Base-by-base conservation (phyloP, 1,140 invertebrate genomes). In the Cryptotermes secundus region DNA sequence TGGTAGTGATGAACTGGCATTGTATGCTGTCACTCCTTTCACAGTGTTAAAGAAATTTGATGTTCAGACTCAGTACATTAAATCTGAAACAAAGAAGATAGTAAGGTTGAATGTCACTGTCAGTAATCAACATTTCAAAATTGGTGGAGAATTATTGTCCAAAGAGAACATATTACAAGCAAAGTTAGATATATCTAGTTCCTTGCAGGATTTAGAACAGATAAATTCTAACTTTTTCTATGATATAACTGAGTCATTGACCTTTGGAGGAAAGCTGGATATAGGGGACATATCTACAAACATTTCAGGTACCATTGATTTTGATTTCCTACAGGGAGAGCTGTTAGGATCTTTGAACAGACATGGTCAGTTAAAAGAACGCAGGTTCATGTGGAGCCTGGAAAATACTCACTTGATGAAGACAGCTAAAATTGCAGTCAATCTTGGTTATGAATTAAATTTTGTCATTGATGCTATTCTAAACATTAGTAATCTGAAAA, bases 401-500 rank as follows among this genome's bases (percentile, higher is more conserved):
- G 59, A 72, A 72, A 31, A 72, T 72, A n/a, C 2, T 72, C 19
- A 3, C 4, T 26, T 72, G 16, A 72, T 14, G 14, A 72, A 72
- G n/a, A n/a, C 59, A 31, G 59, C 59, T 72, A 72, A 72, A 72
- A 72, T 72, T 72, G 4, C 59, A 72, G n/a, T 72, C 59, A 72
- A n/a, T 72, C 59, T 31, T 31, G n/a, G 26, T 72, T 26, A 72
- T n/a, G 59, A 72, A 72, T 72, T 72, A n/a, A 72, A 72, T 72
- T 72, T 72, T 72, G 59, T 31, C 1, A 31, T 72, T 72, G 26
- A 72, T 31, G 59, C 59, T 72, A 72, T n/a, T n/a, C 59, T 72
- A n/a, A 31, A 72, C 26, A 26, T 72, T n/a, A 72, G n/a, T 31
- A 72, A n/a, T 72, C 26, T 72, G n/a, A 31, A 31, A n/a, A 72